A percentile compares a stretch with the other conserved stretches of the same genome.
Conservation (phyloP, 92 coral and sea anemone genomes). For the Heliopora coerulea region DNA sequence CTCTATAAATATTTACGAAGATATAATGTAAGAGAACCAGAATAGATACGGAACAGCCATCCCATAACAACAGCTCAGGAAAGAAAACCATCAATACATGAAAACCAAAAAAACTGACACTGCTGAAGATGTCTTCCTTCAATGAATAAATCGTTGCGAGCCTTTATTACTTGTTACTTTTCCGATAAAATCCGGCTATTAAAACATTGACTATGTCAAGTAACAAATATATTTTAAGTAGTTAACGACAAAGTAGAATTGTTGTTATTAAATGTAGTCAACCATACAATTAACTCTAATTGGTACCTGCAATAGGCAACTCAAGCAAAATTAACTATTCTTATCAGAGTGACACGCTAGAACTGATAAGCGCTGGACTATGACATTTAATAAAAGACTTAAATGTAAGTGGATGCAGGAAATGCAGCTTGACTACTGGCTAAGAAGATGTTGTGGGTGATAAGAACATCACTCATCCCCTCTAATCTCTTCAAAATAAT, state of each 20-base stretch:
- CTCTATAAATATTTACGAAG: neutral
- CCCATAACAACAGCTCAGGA: neutral
- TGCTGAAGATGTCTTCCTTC: too few species aligned
- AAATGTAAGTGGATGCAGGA: too few species aligned
- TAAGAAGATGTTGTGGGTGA: too few species aligned
- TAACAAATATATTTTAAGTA: neutral
- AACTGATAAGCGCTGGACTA: neutral
- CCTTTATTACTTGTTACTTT: too few species aligned
- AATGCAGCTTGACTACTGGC: too few species aligned
- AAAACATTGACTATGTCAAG: too few species aligned
- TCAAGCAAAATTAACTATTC: conserved; percentile 21
- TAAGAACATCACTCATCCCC: too few species aligned
- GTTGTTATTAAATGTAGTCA: conserved; percentile 16
- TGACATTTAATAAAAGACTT: too few species aligned
- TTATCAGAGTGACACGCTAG: neutral
- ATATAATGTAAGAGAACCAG: neutral
- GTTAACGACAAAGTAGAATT: neutral
- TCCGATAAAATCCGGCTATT: too few species aligned
- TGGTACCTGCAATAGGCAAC: conserved; percentile 31
- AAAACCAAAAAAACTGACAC: neutral
- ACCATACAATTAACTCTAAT: conserved; percentile 5
- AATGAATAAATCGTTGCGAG: too few species aligned
- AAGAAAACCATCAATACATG: conserved; percentile 4
- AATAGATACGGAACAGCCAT: neutral
- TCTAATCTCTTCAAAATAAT: too few species aligned